Percentiles rank a stretch among this genome's conserved stretches.
phyloP scores from a whole-genome alignment of 2,113 vertebrate species.

The Vulpes vulpes region DNA sequence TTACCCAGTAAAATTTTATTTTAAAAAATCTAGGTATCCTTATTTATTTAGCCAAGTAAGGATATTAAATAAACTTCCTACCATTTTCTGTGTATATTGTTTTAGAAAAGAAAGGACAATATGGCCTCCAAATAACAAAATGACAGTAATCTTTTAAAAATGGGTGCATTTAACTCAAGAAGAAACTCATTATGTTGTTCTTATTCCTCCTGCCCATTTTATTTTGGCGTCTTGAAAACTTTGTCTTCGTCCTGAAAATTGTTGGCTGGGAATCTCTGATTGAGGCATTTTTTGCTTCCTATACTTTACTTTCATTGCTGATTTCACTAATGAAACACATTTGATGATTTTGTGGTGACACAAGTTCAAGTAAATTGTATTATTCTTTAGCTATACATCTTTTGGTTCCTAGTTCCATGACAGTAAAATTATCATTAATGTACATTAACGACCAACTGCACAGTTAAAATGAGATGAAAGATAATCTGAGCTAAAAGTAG shows the following conservation, averaged over 20 bases:
- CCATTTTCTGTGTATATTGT: neutral
- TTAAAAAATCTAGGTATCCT: neutral
- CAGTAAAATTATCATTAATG: neutral
- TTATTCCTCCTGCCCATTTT: neutral
- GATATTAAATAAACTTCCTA: constrained; percentile 17
- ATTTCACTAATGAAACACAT: neutral
- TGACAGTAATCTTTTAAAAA: neutral
- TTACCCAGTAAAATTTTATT: constrained; percentile 17
- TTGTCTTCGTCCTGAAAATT: neutral
- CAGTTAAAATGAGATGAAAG: constrained; percentile 7
- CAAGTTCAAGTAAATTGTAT: neutral
- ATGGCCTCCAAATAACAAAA: neutral
- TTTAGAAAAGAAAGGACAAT: constrained; percentile 5
- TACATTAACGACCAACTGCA: neutral
- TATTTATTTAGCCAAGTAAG: constrained; percentile 12
- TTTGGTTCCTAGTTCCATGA: constrained; percentile 1
- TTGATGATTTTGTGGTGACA: neutral
- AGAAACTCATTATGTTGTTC: neutral
- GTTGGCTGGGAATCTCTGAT: neutral
- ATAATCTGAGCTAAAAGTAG: neutral
- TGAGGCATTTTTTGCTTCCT: neutral
- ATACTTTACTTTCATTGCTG: neutral
- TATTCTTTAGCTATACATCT: neutral
- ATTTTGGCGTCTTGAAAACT: neutral
- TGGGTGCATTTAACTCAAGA: neutral